Conservation (phyloP, 2,888 invertebrate species). For the Microplitis manilae region DNA sequence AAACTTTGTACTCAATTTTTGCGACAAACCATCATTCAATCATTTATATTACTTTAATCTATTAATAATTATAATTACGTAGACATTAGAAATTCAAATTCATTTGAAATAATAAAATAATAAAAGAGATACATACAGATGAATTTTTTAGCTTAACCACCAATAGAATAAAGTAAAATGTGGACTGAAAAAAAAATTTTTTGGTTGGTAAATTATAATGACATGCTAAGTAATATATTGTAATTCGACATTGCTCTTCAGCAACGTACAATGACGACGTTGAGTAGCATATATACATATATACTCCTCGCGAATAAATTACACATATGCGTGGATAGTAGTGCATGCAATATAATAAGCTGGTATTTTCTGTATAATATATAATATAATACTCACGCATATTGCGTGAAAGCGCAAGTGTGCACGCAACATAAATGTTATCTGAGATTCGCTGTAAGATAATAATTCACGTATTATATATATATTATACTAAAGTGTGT, state of each 20-base stretch:
- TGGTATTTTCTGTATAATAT: slow-evolving; percentile 30
- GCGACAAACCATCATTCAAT: not conserved
- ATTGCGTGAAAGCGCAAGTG: slow-evolving; percentile 39
- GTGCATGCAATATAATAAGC: slow-evolving; percentile 44
- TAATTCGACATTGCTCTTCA: slow-evolving; percentile 44
- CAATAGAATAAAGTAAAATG: not conserved
- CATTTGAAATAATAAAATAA: not conserved
- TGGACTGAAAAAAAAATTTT: slow-evolving; percentile 10
- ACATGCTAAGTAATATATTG: slow-evolving; percentile 34
- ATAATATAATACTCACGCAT: slow-evolving; percentile 37
- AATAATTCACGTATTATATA: slow-evolving; percentile 39
- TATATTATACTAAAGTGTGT: not conserved
- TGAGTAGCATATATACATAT: slow-evolving; percentile 35
- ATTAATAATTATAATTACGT: not conserved
- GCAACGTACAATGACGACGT: not conserved
- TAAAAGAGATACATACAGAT: too few species aligned
- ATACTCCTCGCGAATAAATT: slow-evolving; percentile 45
- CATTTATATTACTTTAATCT: not conserved
- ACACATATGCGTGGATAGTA: slow-evolving; percentile 41
- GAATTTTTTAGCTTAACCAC: too few species aligned
- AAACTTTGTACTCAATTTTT: not conserved
- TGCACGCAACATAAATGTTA: slow-evolving; percentile 62
- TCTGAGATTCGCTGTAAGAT: slow-evolving; percentile 61
- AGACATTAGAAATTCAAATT: too few species aligned
- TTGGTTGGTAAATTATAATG: slow-evolving; percentile 42